Evolutionary conservation across 2,888 invertebrate genomes (phyloP).

Genomic region (Hydropsyche betteni): DNA sequence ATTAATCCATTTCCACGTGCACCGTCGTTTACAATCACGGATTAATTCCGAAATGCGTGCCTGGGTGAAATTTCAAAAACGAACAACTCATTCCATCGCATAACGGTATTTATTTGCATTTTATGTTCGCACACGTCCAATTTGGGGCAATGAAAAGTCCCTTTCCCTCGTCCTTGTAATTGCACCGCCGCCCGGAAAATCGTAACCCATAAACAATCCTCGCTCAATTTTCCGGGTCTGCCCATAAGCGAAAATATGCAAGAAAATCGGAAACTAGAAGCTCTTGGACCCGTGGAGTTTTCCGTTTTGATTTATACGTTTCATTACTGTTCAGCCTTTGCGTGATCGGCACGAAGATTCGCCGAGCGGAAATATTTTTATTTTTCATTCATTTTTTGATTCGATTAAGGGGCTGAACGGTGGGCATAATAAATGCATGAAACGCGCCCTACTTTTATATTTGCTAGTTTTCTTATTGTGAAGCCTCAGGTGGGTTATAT

Average conservation of each 20-base stretch:
- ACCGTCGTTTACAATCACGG: too few relatives aligned
- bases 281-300: too few relatives aligned
- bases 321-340: not conserved
- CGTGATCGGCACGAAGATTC: constrained; percentile 6
- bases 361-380: not conserved
- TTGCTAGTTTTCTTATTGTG: not conserved
- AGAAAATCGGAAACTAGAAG: constrained; percentile 9
- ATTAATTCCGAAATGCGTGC: too few relatives aligned
- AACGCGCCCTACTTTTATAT: not conserved
- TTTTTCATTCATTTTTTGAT: not conserved
- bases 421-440: constrained; percentile 37
- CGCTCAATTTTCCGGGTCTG: not conserved
- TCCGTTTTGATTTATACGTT: constrained; percentile 1
- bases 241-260: constrained; percentile 5
- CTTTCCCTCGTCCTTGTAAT: too few relatives aligned
- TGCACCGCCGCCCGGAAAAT: constrained; percentile 1
- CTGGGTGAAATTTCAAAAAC: too few relatives aligned
- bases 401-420: not conserved
- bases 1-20: too few relatives aligned
- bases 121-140: not conserved
- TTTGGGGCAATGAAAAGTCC: constrained; percentile 18
- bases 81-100: too few relatives aligned
- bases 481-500: constrained; percentile 28
- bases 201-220: constrained; percentile 25
- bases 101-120: not conserved